These are phyloP conservation scores for Drosophila vallismaia DNA, from an alignment of 2,888 invertebrate genomes.

Conservation along the genomic window DNA sequence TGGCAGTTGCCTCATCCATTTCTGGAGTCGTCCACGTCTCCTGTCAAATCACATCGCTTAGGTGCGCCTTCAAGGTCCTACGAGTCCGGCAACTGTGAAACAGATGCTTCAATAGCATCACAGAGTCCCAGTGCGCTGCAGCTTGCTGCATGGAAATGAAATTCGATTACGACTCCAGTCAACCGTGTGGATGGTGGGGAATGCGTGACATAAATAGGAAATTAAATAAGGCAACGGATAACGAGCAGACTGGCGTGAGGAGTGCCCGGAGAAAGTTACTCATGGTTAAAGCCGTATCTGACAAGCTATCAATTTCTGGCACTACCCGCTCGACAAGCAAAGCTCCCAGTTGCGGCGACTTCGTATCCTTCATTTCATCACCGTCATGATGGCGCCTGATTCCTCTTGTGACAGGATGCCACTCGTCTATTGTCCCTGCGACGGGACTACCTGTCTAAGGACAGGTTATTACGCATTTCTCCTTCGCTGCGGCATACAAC, in stretches of 20 bases:
- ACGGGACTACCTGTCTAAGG: slow-evolving; percentile 29
- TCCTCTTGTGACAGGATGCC: slow-evolving; percentile 10
- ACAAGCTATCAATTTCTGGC: slow-evolving; percentile 23
- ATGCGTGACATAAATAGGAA: slow-evolving; percentile 50
- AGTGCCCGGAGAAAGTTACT: not conserved
- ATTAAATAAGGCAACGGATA: slow-evolving; percentile 57
- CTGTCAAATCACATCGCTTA: not conserved
- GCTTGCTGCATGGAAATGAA: slow-evolving; percentile 3
- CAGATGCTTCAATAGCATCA: not conserved
- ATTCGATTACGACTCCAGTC: slow-evolving; percentile 41
- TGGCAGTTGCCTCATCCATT: slow-evolving; percentile 9
- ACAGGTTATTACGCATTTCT: slow-evolving; percentile 26
- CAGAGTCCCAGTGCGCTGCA: slow-evolving; percentile 8
- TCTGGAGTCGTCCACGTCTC: not conserved
- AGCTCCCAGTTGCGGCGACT: not conserved
- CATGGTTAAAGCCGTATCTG: slow-evolving; percentile 6
- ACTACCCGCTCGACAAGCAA: not conserved
- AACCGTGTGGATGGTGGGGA: slow-evolving; percentile 8
- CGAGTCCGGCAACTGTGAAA: no score
- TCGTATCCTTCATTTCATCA: not conserved
- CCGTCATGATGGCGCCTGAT: slow-evolving; percentile 3
- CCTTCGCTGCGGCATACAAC: not conserved
- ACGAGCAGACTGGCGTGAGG: slow-evolving; percentile 10
- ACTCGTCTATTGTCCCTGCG: slow-evolving; percentile 8
- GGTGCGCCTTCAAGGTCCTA: not conserved